These are phyloP conservation scores for Callopanchax toddi DNA, from an alignment of 2,113 vertebrate species.

Conservation along the genomic window DNA sequence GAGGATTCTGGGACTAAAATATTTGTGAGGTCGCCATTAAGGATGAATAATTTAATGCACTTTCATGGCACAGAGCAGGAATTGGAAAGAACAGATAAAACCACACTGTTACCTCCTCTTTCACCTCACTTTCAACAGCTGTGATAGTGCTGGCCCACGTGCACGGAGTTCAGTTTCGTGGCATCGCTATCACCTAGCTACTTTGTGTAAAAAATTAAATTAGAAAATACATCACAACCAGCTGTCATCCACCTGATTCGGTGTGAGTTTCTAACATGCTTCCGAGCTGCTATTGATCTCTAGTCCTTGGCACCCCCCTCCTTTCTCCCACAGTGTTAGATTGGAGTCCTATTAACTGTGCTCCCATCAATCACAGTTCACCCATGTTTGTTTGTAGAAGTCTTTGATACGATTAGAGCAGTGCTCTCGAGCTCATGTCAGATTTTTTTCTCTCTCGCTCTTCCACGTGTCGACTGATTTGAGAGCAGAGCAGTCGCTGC, in stretches of 20 bases:
- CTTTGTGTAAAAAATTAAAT: slow-evolving; percentile 75
- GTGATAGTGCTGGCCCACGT: slow-evolving; percentile 31
- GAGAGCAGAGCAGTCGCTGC: slow-evolving; percentile 52
- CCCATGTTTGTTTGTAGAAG: slow-evolving; percentile 73
- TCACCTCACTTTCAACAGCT: slow-evolving; percentile 55
- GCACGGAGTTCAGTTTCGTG: slow-evolving; percentile 47
- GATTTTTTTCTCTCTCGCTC: neutral
- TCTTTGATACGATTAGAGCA: slow-evolving; percentile 75
- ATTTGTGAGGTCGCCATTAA: slow-evolving; percentile 62
- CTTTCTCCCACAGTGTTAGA: slow-evolving; percentile 40
- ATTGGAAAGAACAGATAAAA: slow-evolving; percentile 51
- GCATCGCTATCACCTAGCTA: slow-evolving; percentile 48
- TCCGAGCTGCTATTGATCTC: slow-evolving; percentile 69
- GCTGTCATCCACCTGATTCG: slow-evolving; percentile 73
- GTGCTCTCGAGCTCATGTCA: slow-evolving; percentile 25
- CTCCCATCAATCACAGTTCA: slow-evolving; percentile 73
- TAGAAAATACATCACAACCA: slow-evolving; percentile 67
- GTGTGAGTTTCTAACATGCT: slow-evolving; percentile 69
- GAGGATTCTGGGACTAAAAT: slow-evolving; percentile 61
- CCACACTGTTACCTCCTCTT: slow-evolving; percentile 11
- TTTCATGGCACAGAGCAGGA: slow-evolving; percentile 46
- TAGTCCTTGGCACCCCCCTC: slow-evolving; percentile 25
- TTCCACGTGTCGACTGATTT: slow-evolving; percentile 41
- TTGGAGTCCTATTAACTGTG: slow-evolving; percentile 68
- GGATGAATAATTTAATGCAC: slow-evolving; percentile 69